Conservation (phyloP, 2,113 vertebrate genomes). For the Gambusia affinis region DNA sequence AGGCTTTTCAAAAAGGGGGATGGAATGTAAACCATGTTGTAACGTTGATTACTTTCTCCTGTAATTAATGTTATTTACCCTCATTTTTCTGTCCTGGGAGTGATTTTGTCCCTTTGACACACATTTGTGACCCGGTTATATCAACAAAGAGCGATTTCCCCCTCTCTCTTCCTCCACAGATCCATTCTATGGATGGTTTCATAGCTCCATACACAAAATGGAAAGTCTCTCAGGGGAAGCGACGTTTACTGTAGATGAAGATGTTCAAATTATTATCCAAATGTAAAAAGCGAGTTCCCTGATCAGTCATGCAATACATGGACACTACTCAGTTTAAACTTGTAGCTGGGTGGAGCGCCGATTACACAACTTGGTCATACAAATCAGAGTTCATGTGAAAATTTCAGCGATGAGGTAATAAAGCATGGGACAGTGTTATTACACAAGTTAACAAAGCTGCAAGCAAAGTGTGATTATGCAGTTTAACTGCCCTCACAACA, state of each 20-base stretch:
- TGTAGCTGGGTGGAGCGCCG: conserved; percentile 39
- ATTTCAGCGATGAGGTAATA: conserved; percentile 1
- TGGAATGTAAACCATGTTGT: conserved; percentile 63
- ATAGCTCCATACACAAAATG: conserved; percentile 19
- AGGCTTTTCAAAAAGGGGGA: conserved; percentile 29
- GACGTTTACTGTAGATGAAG: conserved; percentile 2
- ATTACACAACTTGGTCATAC: conserved; percentile 35
- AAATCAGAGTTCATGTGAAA: conserved; percentile 31
- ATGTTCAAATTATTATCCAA: neutral
- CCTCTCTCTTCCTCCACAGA: conserved; percentile 18
- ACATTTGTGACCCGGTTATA: conserved; percentile 59
- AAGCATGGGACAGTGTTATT: neutral
- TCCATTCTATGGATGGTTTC: conserved; percentile 23
- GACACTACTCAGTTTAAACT: conserved; percentile 29
- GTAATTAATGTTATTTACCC: conserved; percentile 61
- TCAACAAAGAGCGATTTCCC: conserved; percentile 45
- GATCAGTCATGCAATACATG: conserved; percentile 9
- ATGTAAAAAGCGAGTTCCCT: neutral
- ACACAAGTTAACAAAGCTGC: neutral
- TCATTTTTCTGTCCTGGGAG: conserved; percentile 36
- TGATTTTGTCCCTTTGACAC: conserved; percentile 43
- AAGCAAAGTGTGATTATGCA: neutral
- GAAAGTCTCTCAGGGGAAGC: conserved; percentile 22
- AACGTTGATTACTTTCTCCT: conserved; percentile 39
- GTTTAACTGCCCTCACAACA: neutral